Base-by-base conservation (phyloP, 2,797 vertebrate species). In the Characodon lateralis region DNA sequence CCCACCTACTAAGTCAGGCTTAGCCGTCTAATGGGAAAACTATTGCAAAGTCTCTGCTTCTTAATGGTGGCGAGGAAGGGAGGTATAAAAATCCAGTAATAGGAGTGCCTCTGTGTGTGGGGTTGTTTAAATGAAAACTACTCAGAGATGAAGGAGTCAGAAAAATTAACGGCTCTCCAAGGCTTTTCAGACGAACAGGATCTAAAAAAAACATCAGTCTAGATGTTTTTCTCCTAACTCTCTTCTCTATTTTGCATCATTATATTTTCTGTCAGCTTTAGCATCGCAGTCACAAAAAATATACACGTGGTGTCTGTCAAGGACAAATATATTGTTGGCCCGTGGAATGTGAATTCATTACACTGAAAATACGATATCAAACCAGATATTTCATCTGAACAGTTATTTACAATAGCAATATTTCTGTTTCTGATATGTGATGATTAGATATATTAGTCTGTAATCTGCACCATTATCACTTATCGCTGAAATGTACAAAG, bases 1-100 rank as follows among this genome's bases (percentile, higher is more conserved):
- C 79, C 74, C 83, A 87, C 85, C 76, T 69, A 87, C 73, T 89
- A 86, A 93, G 86, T 89, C 89, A 90, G 69, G 86, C 84, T 87
- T 78, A 86, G 85, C 80, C 65, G 87, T 72, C 88, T 85, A 82
- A 85, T 87, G 78, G 82, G 81, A 86, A 91, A 91, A 90, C 78
- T 46, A 24, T 22, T 66, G 35, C 65, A 80, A 35, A 81, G 65
- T 73, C 53, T 87, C 83, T 79, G 81, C 77, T 83, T 76, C 74
- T 74, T 85, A 88, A 88, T 76, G 83, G 72, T 35, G 41, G 68
- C 24, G 20, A 82, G 55, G 66, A 73, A 39, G 66, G 46, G 55
- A 76, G 77, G 78, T 83, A 86, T 81, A 80, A 84, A 79, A 88
- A 91, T 88, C 28, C 76, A 90, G 91, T 89, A 82, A 84, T 55